phyloP scores from a whole-genome alignment of 2,113 vertebrate genomes.

The Siphamia tubifer region DNA sequence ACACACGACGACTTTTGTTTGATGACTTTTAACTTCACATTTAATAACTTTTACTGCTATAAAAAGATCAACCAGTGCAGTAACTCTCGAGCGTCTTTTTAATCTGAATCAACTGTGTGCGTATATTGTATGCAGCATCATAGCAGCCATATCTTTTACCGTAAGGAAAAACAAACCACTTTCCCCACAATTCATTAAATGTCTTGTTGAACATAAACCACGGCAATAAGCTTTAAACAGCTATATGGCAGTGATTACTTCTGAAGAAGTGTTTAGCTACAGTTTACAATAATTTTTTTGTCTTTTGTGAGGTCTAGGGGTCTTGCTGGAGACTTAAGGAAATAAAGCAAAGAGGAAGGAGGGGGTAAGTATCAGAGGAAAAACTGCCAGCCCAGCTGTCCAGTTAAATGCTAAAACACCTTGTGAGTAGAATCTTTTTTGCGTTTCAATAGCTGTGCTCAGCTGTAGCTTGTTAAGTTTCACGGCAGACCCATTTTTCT shows the following conservation, averaged over 20 bases:
- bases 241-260: constrained; percentile 54
- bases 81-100: constrained; percentile 28
- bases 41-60: constrained; percentile 21
- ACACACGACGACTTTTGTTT: constrained; percentile 13
- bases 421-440: constrained; percentile 41
- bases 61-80: constrained; percentile 46
- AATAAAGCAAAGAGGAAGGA: constrained; percentile 10
- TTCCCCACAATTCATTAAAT: constrained; percentile 59
- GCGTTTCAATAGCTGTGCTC: constrained; percentile 16
- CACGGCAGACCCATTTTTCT: constrained; percentile 13
- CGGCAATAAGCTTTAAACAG: constrained; percentile 43
- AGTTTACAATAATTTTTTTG: constrained; percentile 52
- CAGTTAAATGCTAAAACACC: constrained; percentile 45
- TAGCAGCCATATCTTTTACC: constrained; percentile 49
- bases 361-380: constrained; percentile 4
- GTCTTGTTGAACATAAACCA: constrained; percentile 55
- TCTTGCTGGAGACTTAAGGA: constrained; percentile 28
- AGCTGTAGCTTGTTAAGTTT: constrained; percentile 57
- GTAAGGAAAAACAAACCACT: constrained; percentile 31
- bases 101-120: constrained; percentile 6
- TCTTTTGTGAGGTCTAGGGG: constrained; percentile 69
- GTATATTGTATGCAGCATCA: constrained; percentile 22
- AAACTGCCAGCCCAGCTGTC: constrained; percentile 28
- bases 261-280: constrained; percentile 38
- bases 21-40: constrained; percentile 19